These are phyloP conservation scores for Crossocerus cetratus DNA, from an alignment of 2,888 invertebrate genomes.

Conservation along the genomic window DNA sequence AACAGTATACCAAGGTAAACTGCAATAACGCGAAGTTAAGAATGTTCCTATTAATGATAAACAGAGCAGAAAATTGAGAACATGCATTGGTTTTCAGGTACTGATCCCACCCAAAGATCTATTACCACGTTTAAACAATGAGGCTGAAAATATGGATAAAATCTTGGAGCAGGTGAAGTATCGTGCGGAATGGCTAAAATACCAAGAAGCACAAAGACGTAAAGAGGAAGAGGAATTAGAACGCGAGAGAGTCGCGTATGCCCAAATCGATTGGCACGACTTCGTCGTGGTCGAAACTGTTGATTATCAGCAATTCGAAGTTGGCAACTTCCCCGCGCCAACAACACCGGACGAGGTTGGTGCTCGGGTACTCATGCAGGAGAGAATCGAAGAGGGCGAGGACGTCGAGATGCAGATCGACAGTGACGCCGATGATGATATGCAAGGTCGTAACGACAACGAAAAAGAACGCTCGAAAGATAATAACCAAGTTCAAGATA, in stretches of 20 bases:
- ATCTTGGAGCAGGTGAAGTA: conserved; percentile 94
- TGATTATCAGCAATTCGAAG: conserved; percentile 97
- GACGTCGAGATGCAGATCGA: conserved; percentile 95
- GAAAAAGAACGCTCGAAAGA: conserved; percentile 78
- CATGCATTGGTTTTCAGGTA: conserved; percentile 77
- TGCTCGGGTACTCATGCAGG: conserved; percentile 93
- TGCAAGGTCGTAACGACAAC: conserved; percentile 71
- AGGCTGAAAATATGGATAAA: conserved; percentile 83
- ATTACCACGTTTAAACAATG: conserved; percentile 86
- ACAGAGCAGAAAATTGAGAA: not conserved
- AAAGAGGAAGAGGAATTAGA: conserved; percentile 97
- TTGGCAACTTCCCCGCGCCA: conserved; percentile 97
- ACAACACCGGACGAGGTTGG: conserved; percentile 98
- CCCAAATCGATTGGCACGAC: conserved; percentile 99
- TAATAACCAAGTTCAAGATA: conserved; percentile 87
- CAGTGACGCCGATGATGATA: conserved; percentile 86
- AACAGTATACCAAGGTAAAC: conserved; percentile 96
- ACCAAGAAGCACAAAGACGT: conserved; percentile 94
- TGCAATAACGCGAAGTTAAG: too few species aligned
- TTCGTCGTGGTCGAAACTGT: conserved; percentile 99
- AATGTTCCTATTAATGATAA: not conserved
- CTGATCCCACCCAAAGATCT: conserved; percentile 96
- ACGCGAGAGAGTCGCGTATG: conserved; percentile 95
- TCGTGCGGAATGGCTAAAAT: conserved; percentile 97
- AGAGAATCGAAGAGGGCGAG: conserved; percentile 88